Evolutionary conservation across 1,140 invertebrate species (phyloP), one percentile per base, ranked within the genome.

Genomic region (Zaprionus lachaisei): DNA sequence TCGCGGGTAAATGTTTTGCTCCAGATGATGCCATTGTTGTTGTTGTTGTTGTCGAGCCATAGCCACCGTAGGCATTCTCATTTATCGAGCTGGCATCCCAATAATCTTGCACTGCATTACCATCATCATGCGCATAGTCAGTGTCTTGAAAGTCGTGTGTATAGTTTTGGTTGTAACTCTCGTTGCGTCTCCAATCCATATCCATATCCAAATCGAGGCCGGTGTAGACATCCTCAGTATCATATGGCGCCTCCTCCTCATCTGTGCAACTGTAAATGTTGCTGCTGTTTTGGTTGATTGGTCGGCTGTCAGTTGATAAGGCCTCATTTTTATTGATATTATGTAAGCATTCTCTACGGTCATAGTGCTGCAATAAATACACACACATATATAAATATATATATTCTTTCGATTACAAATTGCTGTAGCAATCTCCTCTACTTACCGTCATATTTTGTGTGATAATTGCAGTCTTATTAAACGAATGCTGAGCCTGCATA

Each of bases 241-340:
- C 51, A 20, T 66, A 47, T 28, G n/a, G n/a, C n/a, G 41, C 41
- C 1, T 47, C 41, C 6, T 20, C 58, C 24, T 73, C 49, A 24
- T 80, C 76, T 28, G 61, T 70, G 34, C 60, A 80, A 93, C 92
- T 92, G 93, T 90, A 80, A 66, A 95, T 95, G 91, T 94, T 94
- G 79, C 94, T 94, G 41, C 37, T 80, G 15, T 20, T 51, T 20
- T 51, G 47, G 20, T 69, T 77, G 83, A 95, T 94, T 79, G 97
- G 97, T 93, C 97, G 94, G 93, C 97, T 98, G 93, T 98, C 98
- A 14, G 98, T 98, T 92, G 96, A 98, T 72, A 99, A 94, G 77
- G 97, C 97, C 93, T 98, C 97, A 79, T 96, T 96, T 90, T 95
- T 95, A 60, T 93, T 92, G n/a, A 62, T 26, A 75, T 93, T 93